Base-by-base conservation (phyloP, 2,797 vertebrate genomes). In the Sebastes wilsoni region DNA sequence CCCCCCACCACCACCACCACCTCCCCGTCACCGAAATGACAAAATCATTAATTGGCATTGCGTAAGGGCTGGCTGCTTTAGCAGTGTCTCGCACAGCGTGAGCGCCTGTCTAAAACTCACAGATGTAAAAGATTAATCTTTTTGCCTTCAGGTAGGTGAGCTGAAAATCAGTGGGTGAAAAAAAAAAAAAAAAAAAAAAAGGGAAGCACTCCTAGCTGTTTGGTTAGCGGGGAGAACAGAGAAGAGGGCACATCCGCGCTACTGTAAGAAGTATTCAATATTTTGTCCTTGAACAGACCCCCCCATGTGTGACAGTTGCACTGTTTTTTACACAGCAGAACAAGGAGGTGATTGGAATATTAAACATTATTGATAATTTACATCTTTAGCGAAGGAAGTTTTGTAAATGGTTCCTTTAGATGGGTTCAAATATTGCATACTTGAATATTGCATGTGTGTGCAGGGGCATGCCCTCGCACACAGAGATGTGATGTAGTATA, bases 31-130 rank as follows among this genome's bases (percentile, higher is more conserved):
- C 30, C 71, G 83, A 93, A 94, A 96, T 97, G 97, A 98, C 97
- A 97, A 98, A 98, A 97, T 96, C 96, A 98, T 97, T 97, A 95
- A 97, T 97, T 97, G 97, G 93, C 96, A 91, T 96, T 96, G 96
- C 88, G 95, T 96, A 95, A 96, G 90, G 91, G 84, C 95, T 95
- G 86, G 92, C 94, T 94, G 92, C 91, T 89, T 95, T 94, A 94
- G 93, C 94, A 91, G 93, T 95, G 96, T 97, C 96, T 95, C 83
- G 95, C 96, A 94, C 96, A 96, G 96, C 93, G 75, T 96, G 96
- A 96, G 94, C 82, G 96, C 93, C 96, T 97, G 96, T 97, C 96
- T 95, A 96, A 96, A 96, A 95, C 95, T 96, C 95, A 91, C 93
- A 93, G 89, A 90, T 94, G 93, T 95, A 94, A 96, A 95, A 96